Conservation (phyloP, 2,113 vertebrate genomes). For the Pseudopipra pipra region DNA sequence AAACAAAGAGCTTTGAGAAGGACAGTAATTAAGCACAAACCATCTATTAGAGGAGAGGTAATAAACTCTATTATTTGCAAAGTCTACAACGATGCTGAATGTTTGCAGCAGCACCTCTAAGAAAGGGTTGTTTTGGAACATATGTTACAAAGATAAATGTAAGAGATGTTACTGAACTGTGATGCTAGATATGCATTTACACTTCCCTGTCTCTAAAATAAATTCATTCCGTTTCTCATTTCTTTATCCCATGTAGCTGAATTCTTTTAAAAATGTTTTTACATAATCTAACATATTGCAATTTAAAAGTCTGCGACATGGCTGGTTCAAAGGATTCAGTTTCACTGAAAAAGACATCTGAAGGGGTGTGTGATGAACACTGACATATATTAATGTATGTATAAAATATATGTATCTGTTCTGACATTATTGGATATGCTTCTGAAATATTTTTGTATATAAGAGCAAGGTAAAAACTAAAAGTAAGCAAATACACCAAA, state of each 20-base stretch:
- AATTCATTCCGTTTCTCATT: not conserved
- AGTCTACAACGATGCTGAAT: not conserved
- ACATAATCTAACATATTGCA: not conserved
- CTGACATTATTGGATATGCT: not conserved
- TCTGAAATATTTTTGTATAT: not conserved
- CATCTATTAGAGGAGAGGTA: not conserved
- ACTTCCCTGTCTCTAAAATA: not conserved
- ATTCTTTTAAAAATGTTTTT: not conserved
- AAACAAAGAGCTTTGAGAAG: slow-evolving; percentile 4
- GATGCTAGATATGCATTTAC: not conserved
- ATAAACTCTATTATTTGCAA: not conserved
- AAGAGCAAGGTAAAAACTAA: not conserved
- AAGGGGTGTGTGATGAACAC: not conserved
- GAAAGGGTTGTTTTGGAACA: not conserved
- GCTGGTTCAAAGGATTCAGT: not conserved
- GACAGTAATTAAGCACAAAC: not conserved
- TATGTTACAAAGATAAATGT: not conserved
- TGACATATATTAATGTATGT: not conserved
- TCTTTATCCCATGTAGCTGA: not conserved
- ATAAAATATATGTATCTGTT: not conserved
- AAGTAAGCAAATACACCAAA: not conserved
- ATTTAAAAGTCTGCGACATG: not conserved
- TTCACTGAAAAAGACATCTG: not conserved
- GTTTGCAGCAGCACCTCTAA: not conserved
- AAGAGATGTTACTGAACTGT: not conserved